Conservation (phyloP, 1,140 invertebrate genomes). For the Sinonovacula constricta region DNA sequence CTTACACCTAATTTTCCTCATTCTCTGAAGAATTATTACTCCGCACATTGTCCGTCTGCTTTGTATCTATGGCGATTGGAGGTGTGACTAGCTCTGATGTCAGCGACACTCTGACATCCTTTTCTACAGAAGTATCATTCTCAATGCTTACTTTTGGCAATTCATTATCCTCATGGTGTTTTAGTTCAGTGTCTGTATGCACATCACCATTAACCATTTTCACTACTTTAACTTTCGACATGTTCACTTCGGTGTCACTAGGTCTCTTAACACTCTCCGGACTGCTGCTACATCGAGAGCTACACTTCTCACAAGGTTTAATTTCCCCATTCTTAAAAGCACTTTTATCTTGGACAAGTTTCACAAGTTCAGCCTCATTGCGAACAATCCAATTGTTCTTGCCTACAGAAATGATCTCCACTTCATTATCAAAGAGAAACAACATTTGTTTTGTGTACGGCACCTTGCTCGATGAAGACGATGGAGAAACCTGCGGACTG, state of each 20-base stretch:
- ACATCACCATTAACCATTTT: constrained; percentile 50
- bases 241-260: constrained; percentile 5
- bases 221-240: constrained; percentile 31
- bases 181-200: constrained; percentile 8
- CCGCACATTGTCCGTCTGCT: too few species aligned
- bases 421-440: constrained; percentile 68
- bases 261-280: background rate
- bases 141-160: too few species aligned
- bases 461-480: constrained; percentile 24
- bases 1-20: too few species aligned
- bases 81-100: too few species aligned
- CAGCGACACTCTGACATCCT: too few species aligned
- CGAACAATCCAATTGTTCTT: constrained; percentile 74
- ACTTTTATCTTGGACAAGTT: constrained; percentile 48
- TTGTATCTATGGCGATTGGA: too few species aligned
- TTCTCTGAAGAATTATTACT: too few species aligned
- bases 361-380: constrained; percentile 71
- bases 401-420: constrained; percentile 75
- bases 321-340: background rate
- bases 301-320: constrained; percentile 1
- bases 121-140: too few species aligned
- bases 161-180: too few species aligned
- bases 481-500: background rate
- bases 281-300: background rate
- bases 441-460: constrained; percentile 71